These are phyloP conservation scores for Brotula barbata DNA, from an alignment of 2,797 vertebrate species.

Conservation along the genomic window DNA sequence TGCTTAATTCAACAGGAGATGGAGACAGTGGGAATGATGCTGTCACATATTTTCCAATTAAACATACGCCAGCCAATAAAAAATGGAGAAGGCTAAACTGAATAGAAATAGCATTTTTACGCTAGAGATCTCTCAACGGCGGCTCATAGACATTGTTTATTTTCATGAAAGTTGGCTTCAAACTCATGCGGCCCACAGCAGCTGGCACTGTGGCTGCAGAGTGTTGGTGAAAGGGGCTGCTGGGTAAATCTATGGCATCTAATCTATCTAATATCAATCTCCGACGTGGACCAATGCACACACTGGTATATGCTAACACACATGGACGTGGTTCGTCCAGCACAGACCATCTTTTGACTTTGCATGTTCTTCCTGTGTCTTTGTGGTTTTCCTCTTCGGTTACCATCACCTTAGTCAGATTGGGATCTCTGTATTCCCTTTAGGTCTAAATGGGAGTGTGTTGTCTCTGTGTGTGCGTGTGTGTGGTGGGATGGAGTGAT, in stretches of 20 bases:
- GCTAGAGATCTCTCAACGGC: slow-evolving; percentile 13
- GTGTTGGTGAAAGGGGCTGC: slow-evolving; percentile 35
- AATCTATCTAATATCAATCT: slow-evolving; percentile 30
- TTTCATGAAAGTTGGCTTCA: slow-evolving; percentile 46
- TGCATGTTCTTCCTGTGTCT: no score
- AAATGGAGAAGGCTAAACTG: slow-evolving; percentile 43
- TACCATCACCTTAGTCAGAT: no score
- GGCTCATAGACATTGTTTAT: slow-evolving; percentile 53
- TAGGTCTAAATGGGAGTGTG: no score
- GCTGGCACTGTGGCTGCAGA: neutral
- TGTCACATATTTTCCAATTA: slow-evolving; percentile 33
- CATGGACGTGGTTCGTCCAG: no score
- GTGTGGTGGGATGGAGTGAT: no score
- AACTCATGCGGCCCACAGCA: neutral
- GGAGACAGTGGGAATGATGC: slow-evolving; percentile 19
- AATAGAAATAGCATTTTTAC: slow-evolving; percentile 47
- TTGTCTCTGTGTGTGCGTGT: no score
- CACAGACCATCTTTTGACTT: no score
- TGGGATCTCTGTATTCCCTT: no score
- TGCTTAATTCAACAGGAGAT: slow-evolving; percentile 25
- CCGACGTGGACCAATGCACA: slow-evolving; percentile 11
- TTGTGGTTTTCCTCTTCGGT: no score
- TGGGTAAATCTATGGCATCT: slow-evolving; percentile 24
- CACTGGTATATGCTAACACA: neutral
- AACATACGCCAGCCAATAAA: slow-evolving; percentile 19